Evolutionary conservation across 2,888 invertebrate genomes (phyloP).

Genomic region (Cephus pulcher): DNA sequence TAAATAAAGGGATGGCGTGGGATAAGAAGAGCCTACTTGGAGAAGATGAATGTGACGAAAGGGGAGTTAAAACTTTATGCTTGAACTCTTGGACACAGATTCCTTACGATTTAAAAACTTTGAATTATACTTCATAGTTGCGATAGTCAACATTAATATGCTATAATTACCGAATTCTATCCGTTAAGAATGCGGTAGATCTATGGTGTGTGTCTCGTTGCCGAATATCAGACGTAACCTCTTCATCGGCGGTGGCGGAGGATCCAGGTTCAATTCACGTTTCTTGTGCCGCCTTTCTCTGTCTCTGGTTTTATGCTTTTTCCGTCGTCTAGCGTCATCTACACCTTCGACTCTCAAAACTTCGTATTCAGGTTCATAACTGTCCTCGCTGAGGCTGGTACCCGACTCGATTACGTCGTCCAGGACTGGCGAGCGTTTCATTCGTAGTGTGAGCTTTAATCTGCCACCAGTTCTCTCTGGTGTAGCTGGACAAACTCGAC

Average conservation of each 20-base stretch:
- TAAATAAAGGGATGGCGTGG: neutral
- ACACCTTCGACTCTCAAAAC: conserved; percentile 86
- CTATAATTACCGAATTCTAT: conserved; percentile 1
- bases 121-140: conserved; percentile 1
- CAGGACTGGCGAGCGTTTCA: conserved; percentile 87
- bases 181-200: conserved; percentile 80
- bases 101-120: neutral
- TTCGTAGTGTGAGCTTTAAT: conserved; percentile 83
- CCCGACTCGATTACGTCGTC: conserved; percentile 89
- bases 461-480: conserved; percentile 71
- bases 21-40: too few species aligned
- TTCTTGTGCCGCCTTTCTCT: conserved; percentile 74
- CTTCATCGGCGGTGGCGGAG: conserved; percentile 81
- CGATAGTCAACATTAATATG: conserved; percentile 2
- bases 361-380: conserved; percentile 84
- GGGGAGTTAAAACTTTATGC: neutral
- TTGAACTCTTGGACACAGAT: neutral
- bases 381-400: conserved; percentile 75
- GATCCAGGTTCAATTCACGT: conserved; percentile 67
- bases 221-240: conserved; percentile 88
- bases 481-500: conserved; percentile 67
- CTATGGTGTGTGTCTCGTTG: conserved; percentile 89
- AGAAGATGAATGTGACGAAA: neutral
- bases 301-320: conserved; percentile 71
- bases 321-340: conserved; percentile 68